Conservation (phyloP, 64 coral and sea anemone species). For the Catalaphyllia jardinei region DNA sequence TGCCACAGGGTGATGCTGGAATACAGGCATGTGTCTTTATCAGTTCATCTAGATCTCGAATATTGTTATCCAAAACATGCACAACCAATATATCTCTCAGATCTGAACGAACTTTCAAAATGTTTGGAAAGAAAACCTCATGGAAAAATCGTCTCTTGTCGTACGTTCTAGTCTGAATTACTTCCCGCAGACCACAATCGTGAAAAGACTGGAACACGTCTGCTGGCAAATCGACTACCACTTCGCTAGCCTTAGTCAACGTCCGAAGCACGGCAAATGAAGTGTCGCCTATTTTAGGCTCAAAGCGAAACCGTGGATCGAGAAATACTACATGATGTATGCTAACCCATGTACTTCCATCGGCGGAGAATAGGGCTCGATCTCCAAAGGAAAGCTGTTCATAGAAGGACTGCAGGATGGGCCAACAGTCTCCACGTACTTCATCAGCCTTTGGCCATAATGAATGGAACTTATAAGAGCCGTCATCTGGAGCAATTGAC, state of each 20-base stretch:
- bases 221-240: slow-evolving; percentile 65
- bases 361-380: slow-evolving; percentile 41
- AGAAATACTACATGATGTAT: slow-evolving; percentile 45
- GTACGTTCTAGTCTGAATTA: slow-evolving; percentile 3
- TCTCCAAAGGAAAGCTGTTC: background rate
- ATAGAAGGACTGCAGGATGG: slow-evolving; percentile 62
- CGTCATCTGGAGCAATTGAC: background rate
- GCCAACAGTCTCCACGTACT: slow-evolving; percentile 31
- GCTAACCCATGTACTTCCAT: slow-evolving; percentile 48
- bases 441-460: slow-evolving; percentile 66
- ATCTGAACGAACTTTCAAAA: slow-evolving; percentile 7
- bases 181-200: background rate
- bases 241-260: background rate
- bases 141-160: slow-evolving; percentile 15
- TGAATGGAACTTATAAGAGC: slow-evolving; percentile 49
- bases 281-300: slow-evolving; percentile 45
- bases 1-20: slow-evolving; percentile 42
- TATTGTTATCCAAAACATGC: slow-evolving; percentile 42
- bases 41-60: background rate
- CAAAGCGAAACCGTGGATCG: slow-evolving; percentile 41
- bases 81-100: slow-evolving; percentile 51
- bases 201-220: slow-evolving; percentile 48
- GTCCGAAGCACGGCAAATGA: slow-evolving; percentile 61
- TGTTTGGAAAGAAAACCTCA: slow-evolving; percentile 41
- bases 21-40: slow-evolving; percentile 56